Evolutionary conservation across 2,113 vertebrate genomes (phyloP).

Genomic region (Hyperopisus bebe): DNA sequence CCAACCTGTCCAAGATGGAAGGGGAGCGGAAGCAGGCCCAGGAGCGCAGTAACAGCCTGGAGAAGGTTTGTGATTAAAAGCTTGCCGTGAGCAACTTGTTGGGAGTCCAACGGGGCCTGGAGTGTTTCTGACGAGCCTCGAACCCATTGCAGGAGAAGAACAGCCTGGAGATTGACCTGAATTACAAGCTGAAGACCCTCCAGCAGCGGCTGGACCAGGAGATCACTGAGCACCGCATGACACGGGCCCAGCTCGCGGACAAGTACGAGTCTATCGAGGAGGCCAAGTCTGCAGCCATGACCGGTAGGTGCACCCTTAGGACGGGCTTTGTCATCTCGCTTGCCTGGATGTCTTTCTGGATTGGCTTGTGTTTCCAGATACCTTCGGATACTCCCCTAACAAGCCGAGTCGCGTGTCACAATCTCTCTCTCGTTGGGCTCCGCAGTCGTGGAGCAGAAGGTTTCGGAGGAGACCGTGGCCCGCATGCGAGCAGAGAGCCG

Average conservation of each 20-base stretch:
- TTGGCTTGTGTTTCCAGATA: neutral
- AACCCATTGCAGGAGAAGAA: conserved; percentile 79
- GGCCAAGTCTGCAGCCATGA: conserved; percentile 89
- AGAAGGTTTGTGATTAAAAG: conserved; percentile 70
- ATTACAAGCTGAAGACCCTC: conserved; percentile 90
- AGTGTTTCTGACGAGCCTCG: neutral
- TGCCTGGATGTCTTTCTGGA: neutral
- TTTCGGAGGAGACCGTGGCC: conserved; percentile 81
- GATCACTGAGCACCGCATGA: conserved; percentile 84
- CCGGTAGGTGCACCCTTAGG: conserved; percentile 63
- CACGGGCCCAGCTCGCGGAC: conserved; percentile 87
- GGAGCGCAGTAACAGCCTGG: conserved; percentile 84
- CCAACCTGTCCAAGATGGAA: conserved; percentile 81
- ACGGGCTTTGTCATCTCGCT: neutral
- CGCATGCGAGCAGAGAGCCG: conserved; percentile 85
- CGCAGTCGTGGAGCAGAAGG: conserved; percentile 89
- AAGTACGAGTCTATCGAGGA: conserved; percentile 96
- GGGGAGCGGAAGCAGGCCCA: conserved; percentile 84
- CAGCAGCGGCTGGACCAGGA: conserved; percentile 94
- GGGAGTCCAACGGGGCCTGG: too few relatives aligned
- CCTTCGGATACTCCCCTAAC: neutral
- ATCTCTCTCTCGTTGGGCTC: neutral
- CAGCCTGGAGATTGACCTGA: conserved; percentile 93
- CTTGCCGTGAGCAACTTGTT: neutral
- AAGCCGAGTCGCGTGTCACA: neutral